Conservation (phyloP, 2,797 vertebrate genomes). For the Chaenodraco wilsoni region DNA sequence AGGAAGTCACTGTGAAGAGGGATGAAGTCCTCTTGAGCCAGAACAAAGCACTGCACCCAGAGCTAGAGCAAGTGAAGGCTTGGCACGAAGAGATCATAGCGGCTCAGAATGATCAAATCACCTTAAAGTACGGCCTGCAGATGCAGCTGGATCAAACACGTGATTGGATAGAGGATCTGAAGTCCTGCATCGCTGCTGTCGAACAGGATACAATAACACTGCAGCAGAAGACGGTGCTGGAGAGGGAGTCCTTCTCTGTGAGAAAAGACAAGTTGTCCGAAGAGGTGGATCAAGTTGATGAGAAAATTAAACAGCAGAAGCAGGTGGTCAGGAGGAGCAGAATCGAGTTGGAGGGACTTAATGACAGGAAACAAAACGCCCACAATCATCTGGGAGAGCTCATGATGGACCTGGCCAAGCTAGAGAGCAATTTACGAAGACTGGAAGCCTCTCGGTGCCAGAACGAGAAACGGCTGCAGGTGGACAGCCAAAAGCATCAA, state of each 20-base stretch:
- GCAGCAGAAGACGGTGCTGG: slow-evolving; percentile 56
- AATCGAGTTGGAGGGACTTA: slow-evolving; percentile 40
- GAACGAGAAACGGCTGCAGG: slow-evolving; percentile 54
- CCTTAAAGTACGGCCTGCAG: slow-evolving; percentile 66
- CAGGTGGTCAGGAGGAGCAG: not conserved
- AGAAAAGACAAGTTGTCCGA: slow-evolving; percentile 45
- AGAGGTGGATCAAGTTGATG: slow-evolving; percentile 34
- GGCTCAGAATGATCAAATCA: slow-evolving; percentile 78
- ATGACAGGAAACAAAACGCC: slow-evolving; percentile 26
- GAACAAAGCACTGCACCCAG: slow-evolving; percentile 61
- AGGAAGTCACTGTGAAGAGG: slow-evolving; percentile 53
- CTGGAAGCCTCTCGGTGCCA: slow-evolving; percentile 31
- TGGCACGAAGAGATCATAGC: slow-evolving; percentile 59
- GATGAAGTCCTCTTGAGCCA: slow-evolving; percentile 57
- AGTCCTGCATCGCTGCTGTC: slow-evolving; percentile 39
- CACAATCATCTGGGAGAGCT: slow-evolving; percentile 32
- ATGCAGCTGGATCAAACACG: slow-evolving; percentile 70
- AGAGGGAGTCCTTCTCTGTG: slow-evolving; percentile 59
- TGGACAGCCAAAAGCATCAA: slow-evolving; percentile 32
- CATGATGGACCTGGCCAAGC: not conserved
- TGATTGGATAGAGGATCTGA: slow-evolving; percentile 62
- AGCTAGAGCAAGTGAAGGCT: slow-evolving; percentile 55
- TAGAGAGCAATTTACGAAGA: slow-evolving; percentile 50
- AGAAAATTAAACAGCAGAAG: slow-evolving; percentile 42
- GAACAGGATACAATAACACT: slow-evolving; percentile 37